A percentile compares a stretch with the other conserved stretches of the same genome.
Evolutionary conservation across 2,888 invertebrate species (phyloP).

Genomic region (Hipparchia semele): DNA sequence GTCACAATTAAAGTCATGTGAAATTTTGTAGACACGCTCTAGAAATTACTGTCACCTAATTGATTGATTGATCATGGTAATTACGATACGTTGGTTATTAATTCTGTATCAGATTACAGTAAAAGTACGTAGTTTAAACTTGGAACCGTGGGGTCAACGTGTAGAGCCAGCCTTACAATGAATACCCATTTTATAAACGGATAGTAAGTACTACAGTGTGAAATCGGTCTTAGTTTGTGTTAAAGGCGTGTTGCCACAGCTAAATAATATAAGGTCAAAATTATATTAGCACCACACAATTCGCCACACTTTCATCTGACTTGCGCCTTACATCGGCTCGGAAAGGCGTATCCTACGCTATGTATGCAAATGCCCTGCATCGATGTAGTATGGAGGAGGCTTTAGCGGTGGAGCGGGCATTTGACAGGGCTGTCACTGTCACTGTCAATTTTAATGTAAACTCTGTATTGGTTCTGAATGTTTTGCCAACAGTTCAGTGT

Average conservation of each 20-base stretch:
- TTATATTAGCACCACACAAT: conserved; percentile 25
- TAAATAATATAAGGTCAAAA: conserved; percentile 23
- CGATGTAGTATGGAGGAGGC: conserved; percentile 52
- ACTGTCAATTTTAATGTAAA: no score
- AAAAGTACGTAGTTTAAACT: no score
- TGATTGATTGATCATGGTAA: no score
- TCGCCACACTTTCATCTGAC: conserved; percentile 30
- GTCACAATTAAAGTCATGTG: no score
- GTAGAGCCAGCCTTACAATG: neutral
- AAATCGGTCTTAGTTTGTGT: neutral
- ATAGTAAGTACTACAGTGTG: neutral
- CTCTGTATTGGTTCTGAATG: no score
- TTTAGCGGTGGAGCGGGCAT: conserved; percentile 41
- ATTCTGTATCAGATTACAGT: no score
- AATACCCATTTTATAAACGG: neutral
- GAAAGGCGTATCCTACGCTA: conserved; percentile 49
- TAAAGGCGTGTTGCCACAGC: conserved; percentile 16
- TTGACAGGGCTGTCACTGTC: conserved; percentile 13
- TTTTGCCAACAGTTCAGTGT: no score
- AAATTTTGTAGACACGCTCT: no score
- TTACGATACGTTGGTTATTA: no score
- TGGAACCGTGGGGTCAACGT: no score
- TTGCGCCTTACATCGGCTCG: conserved; percentile 5
- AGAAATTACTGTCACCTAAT: no score
- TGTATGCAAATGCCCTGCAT: conserved; percentile 41